Evolutionary conservation across 2,113 vertebrate genomes (phyloP).

Genomic region (Rhagologus leucostigma): DNA sequence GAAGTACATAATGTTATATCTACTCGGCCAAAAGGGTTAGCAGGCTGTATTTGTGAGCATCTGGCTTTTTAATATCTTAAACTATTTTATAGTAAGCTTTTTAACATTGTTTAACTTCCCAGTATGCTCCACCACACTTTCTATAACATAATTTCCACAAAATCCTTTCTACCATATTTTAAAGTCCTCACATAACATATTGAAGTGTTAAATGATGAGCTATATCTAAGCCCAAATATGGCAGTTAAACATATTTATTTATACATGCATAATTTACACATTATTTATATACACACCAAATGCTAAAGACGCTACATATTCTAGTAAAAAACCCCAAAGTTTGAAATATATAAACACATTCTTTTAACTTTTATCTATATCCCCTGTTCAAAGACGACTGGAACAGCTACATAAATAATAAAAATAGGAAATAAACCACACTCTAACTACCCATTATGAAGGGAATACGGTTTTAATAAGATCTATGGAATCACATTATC

Average conservation of each 20-base stretch:
- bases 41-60: background rate
- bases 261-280: background rate
- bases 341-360: background rate
- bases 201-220: background rate
- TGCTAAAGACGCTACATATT: background rate
- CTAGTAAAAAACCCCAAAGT: background rate
- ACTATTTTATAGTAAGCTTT: background rate
- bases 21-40: background rate
- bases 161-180: background rate
- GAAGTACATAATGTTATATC: background rate
- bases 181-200: background rate
- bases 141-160: background rate
- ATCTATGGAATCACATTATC: constrained; percentile 19
- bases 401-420: background rate
- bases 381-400: background rate
- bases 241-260: background rate
- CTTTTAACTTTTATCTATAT: background rate
- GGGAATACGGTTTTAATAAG: background rate
- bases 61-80: background rate
- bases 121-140: background rate
- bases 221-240: background rate
- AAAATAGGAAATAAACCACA: background rate
- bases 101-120: background rate
- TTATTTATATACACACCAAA: background rate
- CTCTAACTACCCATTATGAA: background rate